A percentile compares a stretch with the other conserved stretches of the same genome.
These are phyloP conservation scores for Agriotes lineatus DNA, from an alignment of 2,888 invertebrate species.

Conservation along the genomic window DNA sequence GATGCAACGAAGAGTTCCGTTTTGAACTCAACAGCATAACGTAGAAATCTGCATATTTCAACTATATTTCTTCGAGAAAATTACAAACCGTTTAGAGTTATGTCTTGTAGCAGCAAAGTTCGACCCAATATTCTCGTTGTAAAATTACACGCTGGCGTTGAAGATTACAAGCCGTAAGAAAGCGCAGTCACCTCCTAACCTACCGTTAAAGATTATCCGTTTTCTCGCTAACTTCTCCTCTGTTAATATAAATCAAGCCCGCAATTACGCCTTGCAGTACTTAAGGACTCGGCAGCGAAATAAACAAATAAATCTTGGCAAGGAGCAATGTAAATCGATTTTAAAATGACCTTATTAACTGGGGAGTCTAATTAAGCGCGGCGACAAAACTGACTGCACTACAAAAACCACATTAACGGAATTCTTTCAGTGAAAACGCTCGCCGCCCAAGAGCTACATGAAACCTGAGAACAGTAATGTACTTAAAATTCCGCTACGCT, in stretches of 20 bases:
- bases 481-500: slow-evolving; percentile 33
- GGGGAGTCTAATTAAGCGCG: slow-evolving; percentile 37
- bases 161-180: slow-evolving; percentile 11
- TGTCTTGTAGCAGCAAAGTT: background rate
- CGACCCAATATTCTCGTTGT: slow-evolving; percentile 3
- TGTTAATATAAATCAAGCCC: slow-evolving; percentile 3
- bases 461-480: slow-evolving; percentile 35
- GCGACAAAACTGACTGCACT: slow-evolving; percentile 24
- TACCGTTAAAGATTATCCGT: slow-evolving; percentile 1
- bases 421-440: slow-evolving; percentile 41
- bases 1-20: too few relatives aligned
- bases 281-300: background rate
- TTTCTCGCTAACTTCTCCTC: slow-evolving; percentile 9
- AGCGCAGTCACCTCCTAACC: background rate
- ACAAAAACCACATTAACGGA: slow-evolving; percentile 36
- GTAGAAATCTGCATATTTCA: background rate
- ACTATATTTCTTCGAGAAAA: background rate
- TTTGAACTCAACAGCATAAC: too few relatives aligned
- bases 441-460: slow-evolving; percentile 17
- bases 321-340: slow-evolving; percentile 12
- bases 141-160: background rate
- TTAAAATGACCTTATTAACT: slow-evolving; percentile 30
- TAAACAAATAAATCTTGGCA: slow-evolving; percentile 11
- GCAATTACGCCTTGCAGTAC: background rate
- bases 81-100: background rate